Evolutionary conservation across 37 sponge, comb jelly and placozoan genomes (phyloP).

Genomic region (Chondrosia reniformis): DNA sequence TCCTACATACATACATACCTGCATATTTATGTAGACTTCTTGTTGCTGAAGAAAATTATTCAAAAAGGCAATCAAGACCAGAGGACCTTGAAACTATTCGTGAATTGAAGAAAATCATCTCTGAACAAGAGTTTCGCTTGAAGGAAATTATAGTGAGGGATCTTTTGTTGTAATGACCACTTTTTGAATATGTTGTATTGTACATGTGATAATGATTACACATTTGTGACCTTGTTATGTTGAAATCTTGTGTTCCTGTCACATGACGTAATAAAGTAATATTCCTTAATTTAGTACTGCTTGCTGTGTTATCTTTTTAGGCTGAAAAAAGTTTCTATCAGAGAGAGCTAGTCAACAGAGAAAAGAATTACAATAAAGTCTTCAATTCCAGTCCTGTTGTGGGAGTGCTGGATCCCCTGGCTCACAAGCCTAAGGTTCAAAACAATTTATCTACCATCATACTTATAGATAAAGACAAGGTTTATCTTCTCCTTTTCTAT

Average conservation of each 20-base stretch:
- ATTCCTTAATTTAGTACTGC: too few species aligned
- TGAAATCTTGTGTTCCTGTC: too few species aligned
- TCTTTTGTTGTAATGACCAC: neutral
- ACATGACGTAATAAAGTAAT: too few species aligned
- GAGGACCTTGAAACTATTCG: constrained; percentile 64
- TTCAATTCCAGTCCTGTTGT: constrained; percentile 81
- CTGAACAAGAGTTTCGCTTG: constrained; percentile 42
- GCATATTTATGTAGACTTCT: constrained; percentile 30
- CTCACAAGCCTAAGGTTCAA: constrained; percentile 11
- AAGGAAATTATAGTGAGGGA: constrained; percentile 60
- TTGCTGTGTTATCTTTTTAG: constrained; percentile 25
- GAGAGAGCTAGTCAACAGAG: constrained; percentile 90
- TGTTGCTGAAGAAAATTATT: constrained; percentile 45
- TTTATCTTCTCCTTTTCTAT: too few species aligned
- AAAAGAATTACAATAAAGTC: constrained; percentile 92
- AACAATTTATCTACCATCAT: too few species aligned
- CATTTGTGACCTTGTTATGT: too few species aligned
- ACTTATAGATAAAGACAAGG: too few species aligned
- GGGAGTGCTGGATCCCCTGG: constrained; percentile 70
- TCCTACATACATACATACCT: neutral
- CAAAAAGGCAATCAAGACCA: constrained; percentile 49
- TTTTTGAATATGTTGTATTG: neutral
- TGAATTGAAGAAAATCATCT: constrained; percentile 42
- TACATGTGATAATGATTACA: neutral
- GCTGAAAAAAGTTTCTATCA: constrained; percentile 83